phyloP scores from a whole-genome alignment of 2,888 invertebrate species.

The Diaperis boleti region DNA sequence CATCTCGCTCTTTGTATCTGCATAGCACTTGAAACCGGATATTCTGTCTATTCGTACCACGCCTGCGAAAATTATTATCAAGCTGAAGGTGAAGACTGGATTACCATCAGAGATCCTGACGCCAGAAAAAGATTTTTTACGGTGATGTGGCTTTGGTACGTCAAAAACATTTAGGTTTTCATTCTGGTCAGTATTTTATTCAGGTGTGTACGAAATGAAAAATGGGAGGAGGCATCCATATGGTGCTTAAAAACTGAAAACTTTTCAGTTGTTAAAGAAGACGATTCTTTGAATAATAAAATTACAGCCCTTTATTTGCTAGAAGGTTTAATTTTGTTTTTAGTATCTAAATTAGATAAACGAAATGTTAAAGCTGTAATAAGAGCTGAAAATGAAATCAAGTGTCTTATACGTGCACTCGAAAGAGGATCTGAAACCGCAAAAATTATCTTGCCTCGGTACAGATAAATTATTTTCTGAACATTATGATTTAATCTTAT shows the following conservation, averaged over 20 bases:
- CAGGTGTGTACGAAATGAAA: slow-evolving; percentile 70
- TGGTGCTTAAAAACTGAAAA: slow-evolving; percentile 67
- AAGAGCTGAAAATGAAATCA: slow-evolving; percentile 56
- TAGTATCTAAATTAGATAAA: slow-evolving; percentile 65
- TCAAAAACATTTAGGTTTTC: background rate
- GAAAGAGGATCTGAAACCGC: slow-evolving; percentile 42
- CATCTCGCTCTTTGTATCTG: slow-evolving; percentile 72
- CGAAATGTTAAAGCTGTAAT: slow-evolving; percentile 54
- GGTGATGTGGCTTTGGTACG: slow-evolving; percentile 73
- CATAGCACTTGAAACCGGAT: slow-evolving; percentile 73
- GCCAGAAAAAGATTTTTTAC: slow-evolving; percentile 70
- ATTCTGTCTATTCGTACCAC: slow-evolving; percentile 68
- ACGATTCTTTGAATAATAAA: slow-evolving; percentile 61
- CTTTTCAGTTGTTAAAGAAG: slow-evolving; percentile 54
- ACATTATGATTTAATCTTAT: slow-evolving; percentile 35
- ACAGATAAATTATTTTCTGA: slow-evolving; percentile 60
- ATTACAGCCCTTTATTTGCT: slow-evolving; percentile 69
- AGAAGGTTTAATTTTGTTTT: slow-evolving; percentile 70
- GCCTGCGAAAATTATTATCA: slow-evolving; percentile 70
- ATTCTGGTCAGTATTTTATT: slow-evolving; percentile 6
- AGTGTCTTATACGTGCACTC: slow-evolving; percentile 49
- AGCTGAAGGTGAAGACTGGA: slow-evolving; percentile 68
- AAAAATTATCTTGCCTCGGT: slow-evolving; percentile 57
- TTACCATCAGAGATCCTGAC: slow-evolving; percentile 66
- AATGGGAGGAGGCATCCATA: slow-evolving; percentile 71